phyloP scores from a whole-genome alignment of 2,888 invertebrate genomes.

The Dascillus cervinus region DNA sequence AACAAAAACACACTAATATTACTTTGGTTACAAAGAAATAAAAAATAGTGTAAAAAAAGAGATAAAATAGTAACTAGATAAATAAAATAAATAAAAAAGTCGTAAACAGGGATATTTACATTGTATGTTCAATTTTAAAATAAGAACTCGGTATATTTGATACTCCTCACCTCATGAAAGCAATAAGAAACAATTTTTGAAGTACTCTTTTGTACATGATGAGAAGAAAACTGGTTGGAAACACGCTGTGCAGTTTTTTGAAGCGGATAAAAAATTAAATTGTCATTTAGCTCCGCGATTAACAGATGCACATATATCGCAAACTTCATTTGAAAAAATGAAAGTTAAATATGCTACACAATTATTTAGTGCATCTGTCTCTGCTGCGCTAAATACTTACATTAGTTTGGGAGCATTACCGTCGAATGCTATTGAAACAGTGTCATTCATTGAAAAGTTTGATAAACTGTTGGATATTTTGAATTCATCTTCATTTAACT shows the following conservation, averaged over 20 bases:
- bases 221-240: slow-evolving; percentile 12
- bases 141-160: too few species aligned
- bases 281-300: slow-evolving; percentile 16
- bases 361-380: slow-evolving; percentile 19
- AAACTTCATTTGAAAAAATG: slow-evolving; percentile 20
- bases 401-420: slow-evolving; percentile 15
- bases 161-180: slow-evolving; percentile 18
- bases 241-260: slow-evolving; percentile 16
- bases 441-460: slow-evolving; percentile 16
- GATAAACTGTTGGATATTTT: slow-evolving; percentile 23
- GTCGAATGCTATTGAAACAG: slow-evolving; percentile 11
- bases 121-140: too few species aligned
- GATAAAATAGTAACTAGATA: too few species aligned
- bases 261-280: slow-evolving; percentile 10
- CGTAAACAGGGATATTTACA: too few species aligned
- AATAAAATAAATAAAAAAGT: too few species aligned
- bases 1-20: too few species aligned
- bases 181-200: slow-evolving; percentile 17
- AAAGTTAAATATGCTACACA: slow-evolving; percentile 19
- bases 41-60: too few species aligned
- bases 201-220: slow-evolving; percentile 10
- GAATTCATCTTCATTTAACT: slow-evolving; percentile 14
- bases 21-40: too few species aligned
- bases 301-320: slow-evolving; percentile 17
- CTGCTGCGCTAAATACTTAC: slow-evolving; percentile 17